Percentiles rank a stretch among this genome's conserved stretches.
Evolutionary conservation across 2,797 vertebrate genomes (phyloP).

Genomic region (Rhyacichthys aspro): DNA sequence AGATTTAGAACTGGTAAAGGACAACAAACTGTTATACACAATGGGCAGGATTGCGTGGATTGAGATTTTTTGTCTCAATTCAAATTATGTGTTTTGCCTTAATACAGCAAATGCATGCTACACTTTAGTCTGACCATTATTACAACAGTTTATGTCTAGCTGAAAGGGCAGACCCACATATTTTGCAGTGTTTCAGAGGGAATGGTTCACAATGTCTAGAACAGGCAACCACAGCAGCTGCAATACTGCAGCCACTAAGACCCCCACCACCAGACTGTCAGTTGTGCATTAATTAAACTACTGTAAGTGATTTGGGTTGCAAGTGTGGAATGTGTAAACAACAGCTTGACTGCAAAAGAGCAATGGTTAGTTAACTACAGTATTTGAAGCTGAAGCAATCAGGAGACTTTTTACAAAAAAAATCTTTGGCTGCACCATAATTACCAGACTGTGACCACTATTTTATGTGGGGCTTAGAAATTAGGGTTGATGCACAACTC

Average conservation of each 20-base stretch:
- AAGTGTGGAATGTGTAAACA: constrained; percentile 60
- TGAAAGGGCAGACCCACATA: constrained; percentile 10
- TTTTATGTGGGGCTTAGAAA: constrained; percentile 64
- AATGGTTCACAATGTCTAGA: constrained; percentile 31
- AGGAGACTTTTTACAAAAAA: constrained; percentile 41
- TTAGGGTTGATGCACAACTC: constrained; percentile 38
- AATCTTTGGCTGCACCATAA: constrained; percentile 49
- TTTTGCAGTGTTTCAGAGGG: constrained; percentile 16
- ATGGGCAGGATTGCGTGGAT: too few relatives aligned
- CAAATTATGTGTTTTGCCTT: background rate
- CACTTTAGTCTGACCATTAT: background rate
- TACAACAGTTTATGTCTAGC: background rate
- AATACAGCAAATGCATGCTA: background rate
- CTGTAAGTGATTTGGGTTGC: constrained; percentile 51
- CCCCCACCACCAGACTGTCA: constrained; percentile 35
- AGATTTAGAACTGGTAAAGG: constrained; percentile 18
- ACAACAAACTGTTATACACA: background rate
- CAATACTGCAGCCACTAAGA: constrained; percentile 53
- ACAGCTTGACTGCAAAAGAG: constrained; percentile 24
- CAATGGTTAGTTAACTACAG: constrained; percentile 28
- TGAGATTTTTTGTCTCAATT: background rate
- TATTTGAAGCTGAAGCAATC: constrained; percentile 54
- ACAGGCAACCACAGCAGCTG: constrained; percentile 33
- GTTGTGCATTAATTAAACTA: constrained; percentile 69
- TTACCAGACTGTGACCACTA: constrained; percentile 51